phyloP scores from a whole-genome alignment of 1,140 invertebrate genomes.

The Hestina assimilis region DNA sequence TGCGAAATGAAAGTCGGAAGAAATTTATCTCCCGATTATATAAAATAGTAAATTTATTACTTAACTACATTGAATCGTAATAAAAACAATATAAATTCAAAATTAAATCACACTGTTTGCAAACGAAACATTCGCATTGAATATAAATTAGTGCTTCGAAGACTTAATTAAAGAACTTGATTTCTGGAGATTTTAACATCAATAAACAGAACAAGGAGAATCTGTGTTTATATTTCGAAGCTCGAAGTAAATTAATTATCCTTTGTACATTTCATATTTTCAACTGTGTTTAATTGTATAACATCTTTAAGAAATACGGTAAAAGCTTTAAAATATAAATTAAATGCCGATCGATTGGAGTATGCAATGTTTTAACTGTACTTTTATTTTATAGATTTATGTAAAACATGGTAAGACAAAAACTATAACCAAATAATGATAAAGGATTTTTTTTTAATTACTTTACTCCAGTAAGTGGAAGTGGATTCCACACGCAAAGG shows the following conservation, averaged over 20 bases:
- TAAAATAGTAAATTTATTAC: not conserved
- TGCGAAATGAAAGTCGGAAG: conserved; percentile 17
- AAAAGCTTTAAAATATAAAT: no score
- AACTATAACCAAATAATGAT: no score
- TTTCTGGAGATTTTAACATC: not conserved
- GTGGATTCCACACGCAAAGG: no score
- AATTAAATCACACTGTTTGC: not conserved
- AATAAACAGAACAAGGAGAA: not conserved
- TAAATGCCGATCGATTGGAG: no score
- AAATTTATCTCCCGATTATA: conserved; percentile 8
- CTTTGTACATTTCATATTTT: not conserved
- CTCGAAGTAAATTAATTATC: not conserved
- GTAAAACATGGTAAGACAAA: no score
- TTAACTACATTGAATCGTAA: not conserved
- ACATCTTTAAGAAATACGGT: no score
- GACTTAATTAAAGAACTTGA: conserved; percentile 3
- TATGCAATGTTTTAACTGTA: no score
- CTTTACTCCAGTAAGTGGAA: no score
- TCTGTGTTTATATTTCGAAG: not conserved
- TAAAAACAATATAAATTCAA: not conserved
- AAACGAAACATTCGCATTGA: not conserved
- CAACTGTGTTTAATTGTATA: no score
- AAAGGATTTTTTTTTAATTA: no score
- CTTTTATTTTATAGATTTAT: no score
- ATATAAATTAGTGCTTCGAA: not conserved